These are phyloP conservation scores for Disparrhopalites patrizii DNA, from an alignment of 2,888 invertebrate genomes.

Conservation along the genomic window DNA sequence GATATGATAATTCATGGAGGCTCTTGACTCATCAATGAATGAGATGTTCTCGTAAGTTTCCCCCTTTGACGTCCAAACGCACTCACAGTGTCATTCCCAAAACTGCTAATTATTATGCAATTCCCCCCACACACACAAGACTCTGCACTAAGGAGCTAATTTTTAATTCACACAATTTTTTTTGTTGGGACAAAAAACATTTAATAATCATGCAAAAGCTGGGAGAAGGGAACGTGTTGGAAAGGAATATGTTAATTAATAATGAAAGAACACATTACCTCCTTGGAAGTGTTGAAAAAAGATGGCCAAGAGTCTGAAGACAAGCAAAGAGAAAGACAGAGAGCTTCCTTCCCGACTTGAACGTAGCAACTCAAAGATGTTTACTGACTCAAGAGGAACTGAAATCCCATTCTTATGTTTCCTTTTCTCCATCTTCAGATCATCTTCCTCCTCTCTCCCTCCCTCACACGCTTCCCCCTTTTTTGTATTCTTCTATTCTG, in stretches of 20 bases:
- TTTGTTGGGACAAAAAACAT: not conserved
- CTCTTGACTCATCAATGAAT: not conserved
- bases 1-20: not conserved
- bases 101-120: not conserved
- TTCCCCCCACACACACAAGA: not conserved
- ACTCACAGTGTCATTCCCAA: not conserved
- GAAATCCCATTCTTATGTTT: not conserved
- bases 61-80: not conserved
- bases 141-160: too few relatives aligned
- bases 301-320: not conserved
- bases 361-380: constrained; percentile 6
- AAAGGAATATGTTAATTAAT: not conserved
- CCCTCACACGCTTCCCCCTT: too few relatives aligned
- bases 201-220: not conserved
- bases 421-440: not conserved
- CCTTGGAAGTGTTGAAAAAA: not conserved
- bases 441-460: not conserved
- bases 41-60: not conserved
- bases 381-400: not conserved
- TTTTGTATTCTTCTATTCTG: too few relatives aligned
- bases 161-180: not conserved
- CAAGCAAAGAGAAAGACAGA: not conserved
- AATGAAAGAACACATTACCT: not conserved
- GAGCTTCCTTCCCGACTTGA: constrained; percentile 1
- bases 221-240: not conserved